A percentile compares a stretch with the other conserved stretches of the same genome.
These are phyloP conservation scores for Protula sp. DNA, from an alignment of 2,888 invertebrate species.

Conservation along the genomic window DNA sequence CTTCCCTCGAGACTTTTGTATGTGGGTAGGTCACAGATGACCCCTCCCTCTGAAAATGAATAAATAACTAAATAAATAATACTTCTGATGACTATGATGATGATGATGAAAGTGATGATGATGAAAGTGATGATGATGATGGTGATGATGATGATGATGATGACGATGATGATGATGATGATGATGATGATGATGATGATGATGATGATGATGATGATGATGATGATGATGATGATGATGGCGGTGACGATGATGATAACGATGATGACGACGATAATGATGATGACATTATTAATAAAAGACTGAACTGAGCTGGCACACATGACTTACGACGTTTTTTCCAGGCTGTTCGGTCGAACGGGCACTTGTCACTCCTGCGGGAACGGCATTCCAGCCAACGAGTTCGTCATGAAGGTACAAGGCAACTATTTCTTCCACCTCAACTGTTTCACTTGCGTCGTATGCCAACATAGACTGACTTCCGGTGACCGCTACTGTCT, in stretches of 20 bases:
- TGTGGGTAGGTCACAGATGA: no score
- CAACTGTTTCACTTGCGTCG: constrained; percentile 92
- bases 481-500: constrained; percentile 91
- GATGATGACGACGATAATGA: not conserved
- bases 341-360: constrained; percentile 84
- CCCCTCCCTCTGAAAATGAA: no score
- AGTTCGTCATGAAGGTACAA: constrained; percentile 82
- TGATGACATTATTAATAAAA: no score
- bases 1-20: no score
- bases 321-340: constrained; percentile 11
- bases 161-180: not conserved
- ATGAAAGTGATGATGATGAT: no score
- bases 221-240: not conserved
- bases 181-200: constrained; percentile 3
- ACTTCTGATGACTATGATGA: no score
- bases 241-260: not conserved
- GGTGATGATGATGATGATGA: not conserved
- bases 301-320: no score
- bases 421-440: constrained; percentile 73
- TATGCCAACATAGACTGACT: constrained; percentile 81
- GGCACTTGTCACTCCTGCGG: constrained; percentile 89
- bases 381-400: constrained; percentile 85
- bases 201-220: constrained; percentile 3
- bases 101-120: no score
- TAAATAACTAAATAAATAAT: no score